Conservation (phyloP, 2,888 invertebrate genomes). For the Leucozona laternaria region DNA sequence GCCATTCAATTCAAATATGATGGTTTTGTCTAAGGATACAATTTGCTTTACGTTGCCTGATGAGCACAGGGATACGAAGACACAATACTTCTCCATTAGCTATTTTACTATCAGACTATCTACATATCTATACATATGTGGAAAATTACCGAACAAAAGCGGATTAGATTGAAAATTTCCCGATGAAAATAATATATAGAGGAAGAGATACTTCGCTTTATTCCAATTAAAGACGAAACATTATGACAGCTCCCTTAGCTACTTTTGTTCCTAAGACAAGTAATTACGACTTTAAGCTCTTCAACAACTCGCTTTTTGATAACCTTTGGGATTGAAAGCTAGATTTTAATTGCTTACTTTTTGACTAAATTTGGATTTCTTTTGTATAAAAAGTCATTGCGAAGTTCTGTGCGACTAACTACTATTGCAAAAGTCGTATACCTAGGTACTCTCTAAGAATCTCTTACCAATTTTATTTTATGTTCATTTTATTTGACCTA, state of each 20-base stretch:
- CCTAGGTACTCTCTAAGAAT: too few relatives aligned
- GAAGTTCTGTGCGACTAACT: background rate
- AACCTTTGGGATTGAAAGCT: conserved; percentile 37
- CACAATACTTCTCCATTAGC: background rate
- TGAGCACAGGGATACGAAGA: background rate
- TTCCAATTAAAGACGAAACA: background rate
- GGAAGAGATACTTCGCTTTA: background rate
- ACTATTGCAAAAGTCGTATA: background rate
- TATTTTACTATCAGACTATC: background rate
- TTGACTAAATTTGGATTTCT: background rate
- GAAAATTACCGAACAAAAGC: background rate
- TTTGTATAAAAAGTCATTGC: background rate
- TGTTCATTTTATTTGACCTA: conserved; percentile 60
- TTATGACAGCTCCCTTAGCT: too few relatives aligned
- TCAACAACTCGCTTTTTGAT: conserved; percentile 3
- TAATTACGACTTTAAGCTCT: background rate
- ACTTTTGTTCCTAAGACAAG: background rate
- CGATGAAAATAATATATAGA: background rate
- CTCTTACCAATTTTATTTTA: conserved; percentile 40
- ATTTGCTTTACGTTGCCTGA: background rate
- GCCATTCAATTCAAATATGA: background rate
- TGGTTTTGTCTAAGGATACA: background rate
- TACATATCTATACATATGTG: background rate
- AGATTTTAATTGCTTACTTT: conserved; percentile 26
- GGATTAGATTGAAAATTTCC: background rate